Conservation (phyloP, 2,888 invertebrate species). For the Idaea biselata region DNA sequence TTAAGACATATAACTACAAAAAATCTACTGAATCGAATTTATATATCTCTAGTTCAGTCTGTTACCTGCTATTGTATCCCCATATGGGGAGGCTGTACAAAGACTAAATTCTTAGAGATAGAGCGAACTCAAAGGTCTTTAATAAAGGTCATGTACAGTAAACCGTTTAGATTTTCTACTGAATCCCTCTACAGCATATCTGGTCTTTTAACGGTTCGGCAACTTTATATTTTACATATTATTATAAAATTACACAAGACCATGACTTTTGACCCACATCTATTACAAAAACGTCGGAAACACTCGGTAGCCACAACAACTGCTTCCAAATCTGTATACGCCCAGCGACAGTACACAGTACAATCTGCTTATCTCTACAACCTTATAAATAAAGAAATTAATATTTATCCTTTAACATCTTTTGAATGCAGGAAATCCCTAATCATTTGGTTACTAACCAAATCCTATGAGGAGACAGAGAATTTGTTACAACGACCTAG, state of each 20-base stretch:
- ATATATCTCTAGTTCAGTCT: background rate
- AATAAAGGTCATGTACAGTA: background rate
- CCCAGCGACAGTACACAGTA: background rate
- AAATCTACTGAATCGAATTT: background rate
- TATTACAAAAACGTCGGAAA: background rate
- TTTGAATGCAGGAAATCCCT: background rate
- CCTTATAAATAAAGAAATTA: background rate
- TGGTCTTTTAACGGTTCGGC: background rate
- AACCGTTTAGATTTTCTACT: background rate
- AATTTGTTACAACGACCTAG: background rate
- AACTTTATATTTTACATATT: background rate
- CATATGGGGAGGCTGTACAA: background rate
- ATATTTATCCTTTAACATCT: background rate
- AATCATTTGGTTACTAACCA: background rate
- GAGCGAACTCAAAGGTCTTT: background rate
- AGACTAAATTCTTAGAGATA: background rate
- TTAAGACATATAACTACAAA: background rate
- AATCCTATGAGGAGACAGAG: background rate
- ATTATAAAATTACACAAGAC: background rate
- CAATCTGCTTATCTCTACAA: background rate
- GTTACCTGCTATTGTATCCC: background rate
- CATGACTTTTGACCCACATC: background rate
- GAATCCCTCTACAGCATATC: background rate
- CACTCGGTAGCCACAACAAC: background rate
- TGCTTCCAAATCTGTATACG: background rate